phyloP scores from a whole-genome alignment of 1,140 invertebrate genomes.

The Elysia chlorotica region DNA sequence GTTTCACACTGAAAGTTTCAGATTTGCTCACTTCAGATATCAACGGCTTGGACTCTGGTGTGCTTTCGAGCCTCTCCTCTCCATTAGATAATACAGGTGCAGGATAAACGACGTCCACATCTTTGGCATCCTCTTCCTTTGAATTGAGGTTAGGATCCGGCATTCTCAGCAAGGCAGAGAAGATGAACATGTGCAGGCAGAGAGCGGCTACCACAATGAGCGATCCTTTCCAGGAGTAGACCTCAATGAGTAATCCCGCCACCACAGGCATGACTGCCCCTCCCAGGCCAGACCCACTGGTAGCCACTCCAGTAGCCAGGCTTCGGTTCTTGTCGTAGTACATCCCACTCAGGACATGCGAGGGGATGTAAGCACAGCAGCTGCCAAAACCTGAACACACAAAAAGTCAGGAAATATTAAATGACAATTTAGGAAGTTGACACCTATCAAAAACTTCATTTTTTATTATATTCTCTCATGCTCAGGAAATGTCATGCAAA shows the following conservation, averaged over 20 bases:
- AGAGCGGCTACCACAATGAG: constrained; percentile 87
- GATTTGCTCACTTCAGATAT: not conserved
- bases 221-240: constrained; percentile 76
- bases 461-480: not conserved
- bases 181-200: constrained; percentile 68
- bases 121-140: no score
- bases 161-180: constrained; percentile 33
- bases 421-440: not conserved
- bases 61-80: not conserved
- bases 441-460: not conserved
- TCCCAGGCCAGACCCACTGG: constrained; percentile 88
- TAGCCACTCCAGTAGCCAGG: constrained; percentile 86
- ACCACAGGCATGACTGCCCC: constrained; percentile 76
- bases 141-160: not conserved
- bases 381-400: constrained; percentile 39
- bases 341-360: constrained; percentile 68
- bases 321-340: constrained; percentile 90
- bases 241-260: constrained; percentile 69
- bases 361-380: constrained; percentile 48
- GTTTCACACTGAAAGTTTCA: not conserved
- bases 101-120: constrained; percentile 25
- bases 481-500: not conserved
- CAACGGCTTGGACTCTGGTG: not conserved
- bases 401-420: not conserved
- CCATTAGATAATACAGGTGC: not conserved